Evolutionary conservation across 2,888 invertebrate genomes (phyloP).

Genomic region (Spilarctia lutea): DNA sequence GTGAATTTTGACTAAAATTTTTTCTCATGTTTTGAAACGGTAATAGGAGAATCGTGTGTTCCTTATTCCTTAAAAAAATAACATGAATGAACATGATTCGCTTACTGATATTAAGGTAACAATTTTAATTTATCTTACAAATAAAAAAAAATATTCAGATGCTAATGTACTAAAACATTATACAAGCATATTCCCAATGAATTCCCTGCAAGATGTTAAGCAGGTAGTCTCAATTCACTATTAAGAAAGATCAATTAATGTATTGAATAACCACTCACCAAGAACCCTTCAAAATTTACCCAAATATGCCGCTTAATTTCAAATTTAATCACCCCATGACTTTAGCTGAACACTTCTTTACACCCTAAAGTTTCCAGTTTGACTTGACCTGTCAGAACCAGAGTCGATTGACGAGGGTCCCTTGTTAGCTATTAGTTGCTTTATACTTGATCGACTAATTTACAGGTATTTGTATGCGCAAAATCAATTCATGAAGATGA

Average conservation of each 20-base stretch:
- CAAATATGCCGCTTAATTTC: conserved; percentile 18
- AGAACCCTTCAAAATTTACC: conserved; percentile 5
- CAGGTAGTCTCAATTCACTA: not conserved
- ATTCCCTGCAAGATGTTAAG: not conserved
- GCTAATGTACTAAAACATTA: not conserved
- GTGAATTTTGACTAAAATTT: not conserved
- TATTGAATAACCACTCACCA: not conserved
- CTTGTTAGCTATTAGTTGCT: conserved; percentile 71
- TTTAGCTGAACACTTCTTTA: conserved; percentile 39
- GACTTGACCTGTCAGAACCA: conserved; percentile 68
- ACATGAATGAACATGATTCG: no score
- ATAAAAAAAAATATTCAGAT: not conserved
- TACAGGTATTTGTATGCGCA: conserved; percentile 32
- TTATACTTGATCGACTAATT: conserved; percentile 63
- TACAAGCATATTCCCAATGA: not conserved
- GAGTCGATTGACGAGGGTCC: conserved; percentile 75
- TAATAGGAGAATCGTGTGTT: not conserved
- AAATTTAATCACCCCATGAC: conserved; percentile 29
- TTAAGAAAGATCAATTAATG: not conserved
- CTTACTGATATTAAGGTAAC: not conserved
- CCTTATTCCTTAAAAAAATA: no score
- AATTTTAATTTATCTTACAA: not conserved
- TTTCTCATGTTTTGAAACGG: not conserved
- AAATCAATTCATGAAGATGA: conserved; percentile 42
- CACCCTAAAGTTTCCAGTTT: conserved; percentile 49